Base-by-base conservation (phyloP, 2,797 vertebrate species). In the Poeciliopsis infans region DNA sequence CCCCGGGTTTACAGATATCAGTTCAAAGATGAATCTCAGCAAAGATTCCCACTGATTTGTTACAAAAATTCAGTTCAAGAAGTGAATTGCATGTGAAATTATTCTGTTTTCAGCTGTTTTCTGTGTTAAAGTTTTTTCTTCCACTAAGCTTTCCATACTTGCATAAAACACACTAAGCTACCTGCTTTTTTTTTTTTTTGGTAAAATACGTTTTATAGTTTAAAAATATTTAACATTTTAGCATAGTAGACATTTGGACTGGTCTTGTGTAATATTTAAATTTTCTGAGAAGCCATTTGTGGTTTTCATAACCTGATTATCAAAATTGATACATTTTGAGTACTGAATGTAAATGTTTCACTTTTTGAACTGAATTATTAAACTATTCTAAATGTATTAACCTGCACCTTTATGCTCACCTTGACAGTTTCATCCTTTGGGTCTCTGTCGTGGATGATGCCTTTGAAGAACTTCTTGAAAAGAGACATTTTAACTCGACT, bases 391-490 rank as follows among this genome's bases (percentile, higher is more conserved):
- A 25, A 18, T 66, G 5, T 10, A 39, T 66, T 7, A 45, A 28
- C 25, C 41, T 69, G 1, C 11, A 69, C 2, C 36, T 68, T 20
- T 23, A 5, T 5, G 87, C 94, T 92, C 83, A 94, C 94, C 31
- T 1, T 69, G 36, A 82, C 11, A 0, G 77, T 64, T 13, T 91
- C 82, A 0, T 91, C 72, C 0, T 90, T 57, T 0, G 66, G n/a
- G 43, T 92, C 39, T 79, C 57, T 86, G 6, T 91, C 5, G 31
- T 47, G 75, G 70, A 94, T 72, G 20, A 83, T 4, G 2, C 83
- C 59, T 20, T 89, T 92, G 88, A 94, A 96, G 92, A 94, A 95
- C 82, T 92, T 95, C 31, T 83, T 85, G 83, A 98, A 95, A 82
- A 97, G 82, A 2, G 96, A 23, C 97, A 98, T 99, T 75, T 90